A percentile compares a stretch with the other conserved stretches of the same genome.
Evolutionary conservation across 2,113 vertebrate genomes (phyloP).

Genomic region (Azemiops feae): DNA sequence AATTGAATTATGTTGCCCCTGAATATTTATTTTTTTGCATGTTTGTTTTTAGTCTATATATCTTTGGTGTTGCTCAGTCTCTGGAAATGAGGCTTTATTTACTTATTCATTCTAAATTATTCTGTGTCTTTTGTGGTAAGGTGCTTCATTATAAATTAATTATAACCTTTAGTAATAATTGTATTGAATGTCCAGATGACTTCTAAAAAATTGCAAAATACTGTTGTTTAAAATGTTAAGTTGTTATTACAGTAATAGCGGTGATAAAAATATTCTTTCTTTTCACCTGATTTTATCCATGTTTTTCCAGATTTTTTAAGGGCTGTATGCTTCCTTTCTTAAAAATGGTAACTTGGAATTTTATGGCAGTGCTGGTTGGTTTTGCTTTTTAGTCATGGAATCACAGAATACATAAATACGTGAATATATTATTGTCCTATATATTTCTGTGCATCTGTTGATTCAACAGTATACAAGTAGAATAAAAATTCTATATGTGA

Average conservation of each 20-base stretch:
- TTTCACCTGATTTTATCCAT: neutral
- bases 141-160: neutral
- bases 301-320: neutral
- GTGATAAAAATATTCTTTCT: neutral
- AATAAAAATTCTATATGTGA: neutral
- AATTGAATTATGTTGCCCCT: neutral
- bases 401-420: neutral
- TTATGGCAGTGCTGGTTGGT: neutral
- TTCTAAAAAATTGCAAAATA: neutral
- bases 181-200: neutral
- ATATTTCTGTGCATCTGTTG: neutral
- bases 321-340: neutral
- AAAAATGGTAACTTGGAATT: neutral
- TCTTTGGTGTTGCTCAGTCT: neutral
- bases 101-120: neutral
- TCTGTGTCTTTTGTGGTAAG: neutral
- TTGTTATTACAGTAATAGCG: neutral
- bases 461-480: neutral
- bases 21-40: neutral
- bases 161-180: neutral
- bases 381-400: neutral
- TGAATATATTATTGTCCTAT: neutral
- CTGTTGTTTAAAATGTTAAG: neutral
- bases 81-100: neutral
- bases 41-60: neutral